Evolutionary conservation across 2,888 invertebrate genomes (phyloP), one percentile per base, ranked within the genome.

Genomic region (Ophion ellenae): DNA sequence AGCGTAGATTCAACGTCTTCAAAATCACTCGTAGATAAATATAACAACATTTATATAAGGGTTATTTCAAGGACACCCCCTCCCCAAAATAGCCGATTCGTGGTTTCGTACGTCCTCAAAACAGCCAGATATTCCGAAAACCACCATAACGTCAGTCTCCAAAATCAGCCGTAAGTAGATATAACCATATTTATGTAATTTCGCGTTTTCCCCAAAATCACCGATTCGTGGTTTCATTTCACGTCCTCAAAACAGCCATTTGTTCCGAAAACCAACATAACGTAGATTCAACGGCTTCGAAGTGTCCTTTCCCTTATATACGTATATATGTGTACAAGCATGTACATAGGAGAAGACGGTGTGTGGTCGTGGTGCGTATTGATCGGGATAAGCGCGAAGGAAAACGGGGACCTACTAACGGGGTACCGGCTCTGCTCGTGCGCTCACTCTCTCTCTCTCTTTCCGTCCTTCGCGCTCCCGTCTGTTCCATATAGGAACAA

Each of bases 311-410:
- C 17, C 53, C 17, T 17, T 2, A 32, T 61, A 20, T 73, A 14
- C 53, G 20, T 7, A 28, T 63, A 24, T 74, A 47, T 75, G 14
- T 45, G 57, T 6, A 47, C 17, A 64, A 5, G 40, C 76, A 84
- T 80, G 84, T 77, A 85, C 70, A 84, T 83, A 69, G 57, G 80
- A 73, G 70, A 84, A 85, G 79, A 86, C 83, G 86, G 79, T 86
- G 86, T 84, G 83, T 84, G 79, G 85, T 87, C 83, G 88, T 88
- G 74, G 89, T 86, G 87, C 85, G 89, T 89, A 89, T 89, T 89
- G 89, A 89, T 89, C 89, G 89, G 89, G 87, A 88, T 88, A 89
- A 89, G 87, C 86, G 86, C 85, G 86, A 85, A 88, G 88, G 86
- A 87, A 88, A 88, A 88, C 88, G 88, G 87, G 88, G 86, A 88